Base-by-base conservation (phyloP, 1,140 invertebrate species). In the Phymastichus coffea region DNA sequence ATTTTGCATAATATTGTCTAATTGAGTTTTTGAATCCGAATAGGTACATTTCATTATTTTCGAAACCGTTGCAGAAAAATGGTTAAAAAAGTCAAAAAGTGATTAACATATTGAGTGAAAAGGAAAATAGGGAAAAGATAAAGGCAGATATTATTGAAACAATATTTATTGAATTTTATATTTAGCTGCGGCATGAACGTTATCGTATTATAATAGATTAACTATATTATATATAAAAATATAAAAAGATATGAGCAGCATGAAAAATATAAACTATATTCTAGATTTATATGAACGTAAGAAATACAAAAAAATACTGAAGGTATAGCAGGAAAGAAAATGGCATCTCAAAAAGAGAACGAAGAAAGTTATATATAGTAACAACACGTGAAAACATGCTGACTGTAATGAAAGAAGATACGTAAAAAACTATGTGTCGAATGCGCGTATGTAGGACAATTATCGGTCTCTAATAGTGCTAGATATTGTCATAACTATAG, bases 241-340 rank as follows among this genome's bases (percentile, higher is more conserved):
- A 62, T 57, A 52, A 48, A 53, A 35, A 41, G 33, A 59, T 55
- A 37, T 66, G 60, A 66, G 58, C 57, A 63, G 44, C 51, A 61
- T 63, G 64, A 60, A 26, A 66, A 61, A 66, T 63, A 64, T 44
- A 64, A 64, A 64, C 54, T 59, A 62, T 64, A 67, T 63, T 58
- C n/a, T 63, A 65, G 41, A 64, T 61, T 49, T 57, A 64, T 61
- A 61, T 66, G 35, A 48, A 56, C 57, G 62, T 60, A 60, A 49
- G n/a, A n/a, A n/a, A n/a, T n/a, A n/a, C n/a, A n/a, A n/a, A n/a
- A n/a, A n/a, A n/a, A n/a, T n/a, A n/a, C n/a, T n/a, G n/a, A n/a
- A n/a, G n/a, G n/a, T n/a, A n/a, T n/a, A n/a, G n/a, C n/a, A n/a
- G 10, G n/a, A 41, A 48, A 40, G 35, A 28, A 17, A 15, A 44